Percentiles rank a stretch among this genome's conserved stretches.
These are phyloP conservation scores for Odobenus rosmarus DNA, from an alignment of 2,113 vertebrate genomes.

Conservation along the genomic window DNA sequence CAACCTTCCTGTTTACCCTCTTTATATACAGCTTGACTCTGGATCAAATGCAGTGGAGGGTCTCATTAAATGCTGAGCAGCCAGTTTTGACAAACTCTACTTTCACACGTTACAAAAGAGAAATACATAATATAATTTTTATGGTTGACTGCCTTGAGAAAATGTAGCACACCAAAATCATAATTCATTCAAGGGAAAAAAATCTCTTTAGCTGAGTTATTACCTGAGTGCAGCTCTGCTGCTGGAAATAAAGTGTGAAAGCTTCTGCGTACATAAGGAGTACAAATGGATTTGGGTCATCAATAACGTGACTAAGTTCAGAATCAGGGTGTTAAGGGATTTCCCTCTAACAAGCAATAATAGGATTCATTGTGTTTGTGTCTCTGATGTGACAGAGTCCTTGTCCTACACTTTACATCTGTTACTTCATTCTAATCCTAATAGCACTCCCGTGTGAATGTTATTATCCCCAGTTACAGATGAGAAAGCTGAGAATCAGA, in stretches of 20 bases:
- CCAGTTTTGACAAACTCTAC: slow-evolving; percentile 78
- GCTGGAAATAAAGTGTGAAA: slow-evolving; percentile 80
- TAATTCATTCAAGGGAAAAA: slow-evolving; percentile 79
- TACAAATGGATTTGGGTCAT: slow-evolving; percentile 79
- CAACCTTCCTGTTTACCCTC: slow-evolving; percentile 38
- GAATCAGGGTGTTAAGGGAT: slow-evolving; percentile 60
- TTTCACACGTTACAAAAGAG: slow-evolving; percentile 79
- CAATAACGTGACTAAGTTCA: slow-evolving; percentile 71
- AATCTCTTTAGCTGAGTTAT: slow-evolving; percentile 79
- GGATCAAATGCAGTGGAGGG: slow-evolving; percentile 61
- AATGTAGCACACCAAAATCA: slow-evolving; percentile 78
- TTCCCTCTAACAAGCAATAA: slow-evolving; percentile 56
- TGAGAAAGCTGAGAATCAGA: neutral
- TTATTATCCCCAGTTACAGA: slow-evolving; percentile 7
- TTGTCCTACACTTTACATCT: neutral
- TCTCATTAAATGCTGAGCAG: slow-evolving; percentile 78
- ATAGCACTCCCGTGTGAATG: neutral
- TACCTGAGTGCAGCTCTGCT: slow-evolving; percentile 71
- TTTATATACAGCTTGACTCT: slow-evolving; percentile 66
- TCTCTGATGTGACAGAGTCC: neutral
- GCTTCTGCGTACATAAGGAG: slow-evolving; percentile 66
- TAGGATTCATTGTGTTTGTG: neutral
- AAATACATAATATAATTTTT: slow-evolving; percentile 82
- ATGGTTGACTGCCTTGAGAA: slow-evolving; percentile 79
- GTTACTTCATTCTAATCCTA: neutral